A percentile compares a stretch with the other conserved stretches of the same genome.
Conservation (phyloP, 2,888 invertebrate genomes). For the Cantharis flavilabris region DNA sequence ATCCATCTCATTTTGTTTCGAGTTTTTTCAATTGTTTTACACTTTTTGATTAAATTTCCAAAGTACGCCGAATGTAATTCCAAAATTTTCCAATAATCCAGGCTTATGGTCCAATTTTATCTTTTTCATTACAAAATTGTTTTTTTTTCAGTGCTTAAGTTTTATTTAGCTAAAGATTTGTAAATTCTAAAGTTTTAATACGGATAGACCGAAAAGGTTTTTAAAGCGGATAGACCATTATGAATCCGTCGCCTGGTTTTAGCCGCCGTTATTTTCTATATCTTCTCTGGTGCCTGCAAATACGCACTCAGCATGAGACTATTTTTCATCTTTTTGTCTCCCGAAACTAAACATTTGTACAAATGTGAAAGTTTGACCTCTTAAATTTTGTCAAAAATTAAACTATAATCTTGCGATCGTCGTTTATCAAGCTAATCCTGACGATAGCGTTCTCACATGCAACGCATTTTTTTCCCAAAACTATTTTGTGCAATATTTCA, state of each 20-base stretch:
- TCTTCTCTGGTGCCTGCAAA: background rate
- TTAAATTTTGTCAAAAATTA: background rate
- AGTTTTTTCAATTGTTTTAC: background rate
- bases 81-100: background rate
- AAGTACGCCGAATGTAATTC: background rate
- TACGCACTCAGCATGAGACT: background rate
- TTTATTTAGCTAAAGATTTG: conserved; percentile 15
- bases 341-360: background rate
- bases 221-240: conserved; percentile 26
- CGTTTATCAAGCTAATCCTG: background rate
- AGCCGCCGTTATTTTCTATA: background rate
- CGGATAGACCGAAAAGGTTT: conserved; percentile 12
- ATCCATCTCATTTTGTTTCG: background rate
- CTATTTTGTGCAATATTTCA: background rate
- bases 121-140: background rate
- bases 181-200: conserved; percentile 11
- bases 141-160: background rate
- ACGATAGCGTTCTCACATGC: background rate
- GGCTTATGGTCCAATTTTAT: background rate
- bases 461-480: background rate
- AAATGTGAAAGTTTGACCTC: background rate
- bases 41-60: background rate
- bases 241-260: conserved; percentile 11
- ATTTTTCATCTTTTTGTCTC: background rate
- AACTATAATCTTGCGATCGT: background rate